phyloP scores from a whole-genome alignment of 1,140 invertebrate genomes.

The Diprion similis region DNA sequence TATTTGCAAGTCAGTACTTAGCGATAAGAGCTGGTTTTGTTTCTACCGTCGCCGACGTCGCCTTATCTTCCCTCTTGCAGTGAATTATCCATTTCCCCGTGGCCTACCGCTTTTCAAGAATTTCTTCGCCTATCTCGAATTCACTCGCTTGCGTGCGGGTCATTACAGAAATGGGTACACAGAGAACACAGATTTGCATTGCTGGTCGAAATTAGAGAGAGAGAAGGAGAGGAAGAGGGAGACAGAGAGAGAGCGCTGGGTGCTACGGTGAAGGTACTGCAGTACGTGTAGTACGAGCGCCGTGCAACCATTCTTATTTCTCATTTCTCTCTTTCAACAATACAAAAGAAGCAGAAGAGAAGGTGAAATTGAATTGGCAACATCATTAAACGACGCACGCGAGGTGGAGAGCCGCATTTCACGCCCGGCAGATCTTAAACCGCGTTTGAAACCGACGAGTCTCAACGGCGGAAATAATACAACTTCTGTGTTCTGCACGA shows the following conservation, averaged over 20 bases:
- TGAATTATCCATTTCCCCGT: no score
- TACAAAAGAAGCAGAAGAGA: background rate
- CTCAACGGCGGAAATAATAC: background rate
- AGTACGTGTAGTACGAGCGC: no score
- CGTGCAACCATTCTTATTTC: background rate
- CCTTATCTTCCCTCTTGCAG: no score
- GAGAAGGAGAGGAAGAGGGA: no score
- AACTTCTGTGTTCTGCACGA: background rate
- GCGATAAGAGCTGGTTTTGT: background rate
- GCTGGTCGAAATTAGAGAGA: no score
- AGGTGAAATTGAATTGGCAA: conserved; percentile 3
- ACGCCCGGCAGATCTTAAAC: background rate
- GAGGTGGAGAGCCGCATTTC: background rate
- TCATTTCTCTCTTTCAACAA: background rate
- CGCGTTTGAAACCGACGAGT: background rate
- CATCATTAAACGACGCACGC: background rate
- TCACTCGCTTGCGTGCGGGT: no score
- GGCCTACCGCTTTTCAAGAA: no score
- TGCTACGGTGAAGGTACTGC: no score
- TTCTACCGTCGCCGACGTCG: background rate
- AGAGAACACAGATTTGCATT: no score
- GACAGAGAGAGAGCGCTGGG: no score
- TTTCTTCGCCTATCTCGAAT: no score
- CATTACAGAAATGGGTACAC: no score
- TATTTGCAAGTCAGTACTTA: background rate